Evolutionary conservation across 2,113 vertebrate genomes (phyloP).

Genomic region (Phasianus colchicus): DNA sequence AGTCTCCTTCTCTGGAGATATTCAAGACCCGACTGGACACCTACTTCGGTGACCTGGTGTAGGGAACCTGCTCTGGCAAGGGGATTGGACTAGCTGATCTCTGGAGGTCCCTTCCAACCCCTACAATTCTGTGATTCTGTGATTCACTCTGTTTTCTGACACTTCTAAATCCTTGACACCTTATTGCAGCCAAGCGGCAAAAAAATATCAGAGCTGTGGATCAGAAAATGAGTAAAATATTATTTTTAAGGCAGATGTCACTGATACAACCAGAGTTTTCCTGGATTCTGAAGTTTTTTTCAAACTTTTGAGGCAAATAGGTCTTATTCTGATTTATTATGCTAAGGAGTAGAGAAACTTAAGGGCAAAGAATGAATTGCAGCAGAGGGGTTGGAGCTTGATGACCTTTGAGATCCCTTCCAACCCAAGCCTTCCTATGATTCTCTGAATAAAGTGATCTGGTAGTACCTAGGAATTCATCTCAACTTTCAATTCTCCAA

Average conservation of each 20-base stretch:
- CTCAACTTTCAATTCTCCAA: not conserved
- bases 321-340: not conserved
- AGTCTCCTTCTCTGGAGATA: too few relatives aligned
- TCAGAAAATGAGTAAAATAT: not conserved
- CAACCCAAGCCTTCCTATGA: too few relatives aligned
- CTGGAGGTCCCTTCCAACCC: too few relatives aligned
- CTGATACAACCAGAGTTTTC: not conserved
- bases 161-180: not conserved
- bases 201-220: not conserved
- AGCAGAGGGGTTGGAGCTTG: too few relatives aligned
- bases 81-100: too few relatives aligned
- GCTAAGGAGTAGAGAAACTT: not conserved
- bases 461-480: not conserved
- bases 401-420: too few relatives aligned
- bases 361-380: not conserved
- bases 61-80: too few relatives aligned
- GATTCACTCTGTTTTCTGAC: not conserved
- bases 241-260: not conserved
- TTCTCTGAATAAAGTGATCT: not conserved
- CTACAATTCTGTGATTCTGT: too few relatives aligned
- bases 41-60: too few relatives aligned
- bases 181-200: not conserved
- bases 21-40: too few relatives aligned
- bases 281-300: not conserved
- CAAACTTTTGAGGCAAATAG: not conserved